Evolutionary conservation across 2,888 invertebrate genomes (phyloP).

Genomic region (Tipula helvola): DNA sequence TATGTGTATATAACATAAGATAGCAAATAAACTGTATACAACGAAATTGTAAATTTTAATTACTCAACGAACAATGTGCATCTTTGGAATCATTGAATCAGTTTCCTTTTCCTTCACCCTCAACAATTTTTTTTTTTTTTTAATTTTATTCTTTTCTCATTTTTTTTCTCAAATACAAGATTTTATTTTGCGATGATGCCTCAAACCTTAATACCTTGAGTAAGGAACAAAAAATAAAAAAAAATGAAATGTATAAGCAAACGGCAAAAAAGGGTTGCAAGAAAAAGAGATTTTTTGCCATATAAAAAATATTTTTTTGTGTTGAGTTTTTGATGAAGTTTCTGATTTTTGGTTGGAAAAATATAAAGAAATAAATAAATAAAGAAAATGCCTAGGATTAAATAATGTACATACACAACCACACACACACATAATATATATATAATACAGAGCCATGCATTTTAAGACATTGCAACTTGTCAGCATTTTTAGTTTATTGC

Average conservation of each 20-base stretch:
- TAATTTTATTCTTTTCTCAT: not conserved
- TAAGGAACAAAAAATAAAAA: not conserved
- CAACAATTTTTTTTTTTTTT: not conserved
- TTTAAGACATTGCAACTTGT: slow-evolving; percentile 4
- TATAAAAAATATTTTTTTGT: not conserved
- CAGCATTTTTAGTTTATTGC: not conserved
- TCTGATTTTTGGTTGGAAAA: not conserved
- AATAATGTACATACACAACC: not conserved
- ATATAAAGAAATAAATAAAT: slow-evolving; percentile 4
- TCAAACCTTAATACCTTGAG: not conserved
- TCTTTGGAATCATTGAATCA: slow-evolving; percentile 12
- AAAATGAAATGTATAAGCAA: not conserved
- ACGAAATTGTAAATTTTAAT: slow-evolving; percentile 19
- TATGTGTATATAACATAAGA: not conserved
- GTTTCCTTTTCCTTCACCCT: slow-evolving; percentile 7
- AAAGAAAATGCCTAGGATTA: not conserved
- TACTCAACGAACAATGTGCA: slow-evolving; percentile 17
- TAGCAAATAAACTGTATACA: slow-evolving; percentile 17
- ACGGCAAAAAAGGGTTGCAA: not conserved
- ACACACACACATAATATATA: not conserved
- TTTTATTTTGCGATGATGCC: not conserved
- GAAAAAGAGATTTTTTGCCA: not conserved
- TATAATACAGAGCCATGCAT: not conserved
- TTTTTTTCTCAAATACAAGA: not conserved
- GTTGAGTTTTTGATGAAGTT: not conserved